These are phyloP conservation scores for Brachypalpus laphriformis DNA, from an alignment of 2,888 invertebrate genomes.

Conservation along the genomic window DNA sequence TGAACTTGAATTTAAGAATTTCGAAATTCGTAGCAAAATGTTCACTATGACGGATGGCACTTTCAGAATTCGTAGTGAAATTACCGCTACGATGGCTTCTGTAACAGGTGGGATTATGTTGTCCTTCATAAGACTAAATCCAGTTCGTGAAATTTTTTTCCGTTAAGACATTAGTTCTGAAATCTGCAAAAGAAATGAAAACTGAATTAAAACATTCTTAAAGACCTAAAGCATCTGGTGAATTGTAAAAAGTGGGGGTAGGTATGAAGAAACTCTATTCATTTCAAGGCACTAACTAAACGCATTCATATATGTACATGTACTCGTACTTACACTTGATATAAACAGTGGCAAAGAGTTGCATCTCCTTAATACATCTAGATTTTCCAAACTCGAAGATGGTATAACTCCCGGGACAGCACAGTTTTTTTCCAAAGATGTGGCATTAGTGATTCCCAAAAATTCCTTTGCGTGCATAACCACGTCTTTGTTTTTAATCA, in stretches of 20 bases:
- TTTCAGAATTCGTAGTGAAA: too few relatives aligned
- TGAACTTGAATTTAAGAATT: too few relatives aligned
- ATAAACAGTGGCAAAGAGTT: constrained; percentile 58
- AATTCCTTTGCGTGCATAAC: constrained; percentile 56
- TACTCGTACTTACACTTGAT: constrained; percentile 51
- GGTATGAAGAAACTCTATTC: background rate
- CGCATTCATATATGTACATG: background rate
- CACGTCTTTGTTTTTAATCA: constrained; percentile 60
- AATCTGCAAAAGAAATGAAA: too few relatives aligned
- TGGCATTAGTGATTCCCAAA: constrained; percentile 50
- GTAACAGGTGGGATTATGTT: too few relatives aligned
- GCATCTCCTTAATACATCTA: constrained; percentile 51
- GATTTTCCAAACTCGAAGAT: constrained; percentile 42
- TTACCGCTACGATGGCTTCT: too few relatives aligned
- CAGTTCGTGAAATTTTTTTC: too few relatives aligned
- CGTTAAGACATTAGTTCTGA: too few relatives aligned
- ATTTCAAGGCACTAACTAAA: background rate
- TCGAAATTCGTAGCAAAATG: too few relatives aligned
- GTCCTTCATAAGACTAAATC: too few relatives aligned
- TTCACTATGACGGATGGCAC: too few relatives aligned
- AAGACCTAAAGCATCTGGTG: background rate
- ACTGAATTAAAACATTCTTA: too few relatives aligned
- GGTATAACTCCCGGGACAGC: constrained; percentile 35
- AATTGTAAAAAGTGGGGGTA: background rate
- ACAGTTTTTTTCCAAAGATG: constrained; percentile 55